phyloP scores from a whole-genome alignment of 2,888 invertebrate species.

The Carabus problematicus region DNA sequence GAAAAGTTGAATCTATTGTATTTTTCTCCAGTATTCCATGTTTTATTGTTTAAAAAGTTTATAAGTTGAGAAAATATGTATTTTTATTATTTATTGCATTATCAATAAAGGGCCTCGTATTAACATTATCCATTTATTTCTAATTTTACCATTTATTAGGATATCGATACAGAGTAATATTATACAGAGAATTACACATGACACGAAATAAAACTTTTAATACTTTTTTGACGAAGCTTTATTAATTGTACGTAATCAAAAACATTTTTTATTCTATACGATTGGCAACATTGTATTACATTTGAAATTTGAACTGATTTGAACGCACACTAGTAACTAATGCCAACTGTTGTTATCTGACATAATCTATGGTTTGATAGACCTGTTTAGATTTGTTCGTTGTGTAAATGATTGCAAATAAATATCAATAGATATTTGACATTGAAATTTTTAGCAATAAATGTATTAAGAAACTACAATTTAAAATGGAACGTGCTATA shows the following conservation, averaged over 20 bases:
- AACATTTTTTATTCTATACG: no score
- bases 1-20: slow-evolving; percentile 38
- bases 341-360: slow-evolving; percentile 1
- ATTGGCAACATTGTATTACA: no score
- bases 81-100: slow-evolving; percentile 42
- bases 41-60: slow-evolving; percentile 37
- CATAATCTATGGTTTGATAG: not conserved
- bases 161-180: not conserved
- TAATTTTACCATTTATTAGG: not conserved
- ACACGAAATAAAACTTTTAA: not conserved
- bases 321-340: not conserved
- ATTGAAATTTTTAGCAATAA: not conserved
- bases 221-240: not conserved
- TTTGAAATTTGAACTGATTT: not conserved
- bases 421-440: not conserved
- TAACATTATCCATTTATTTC: not conserved
- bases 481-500: slow-evolving; percentile 44
- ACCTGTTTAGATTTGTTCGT: no score
- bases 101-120: slow-evolving; percentile 41
- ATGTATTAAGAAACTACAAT: not conserved
- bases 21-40: slow-evolving; percentile 41
- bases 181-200: not conserved
- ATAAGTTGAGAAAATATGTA: slow-evolving; percentile 38
- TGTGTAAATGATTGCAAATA: not conserved
- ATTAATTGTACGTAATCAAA: not conserved